Conservation (phyloP, 2,888 invertebrate genomes). For the Parapristionchus giblindavisi region DNA sequence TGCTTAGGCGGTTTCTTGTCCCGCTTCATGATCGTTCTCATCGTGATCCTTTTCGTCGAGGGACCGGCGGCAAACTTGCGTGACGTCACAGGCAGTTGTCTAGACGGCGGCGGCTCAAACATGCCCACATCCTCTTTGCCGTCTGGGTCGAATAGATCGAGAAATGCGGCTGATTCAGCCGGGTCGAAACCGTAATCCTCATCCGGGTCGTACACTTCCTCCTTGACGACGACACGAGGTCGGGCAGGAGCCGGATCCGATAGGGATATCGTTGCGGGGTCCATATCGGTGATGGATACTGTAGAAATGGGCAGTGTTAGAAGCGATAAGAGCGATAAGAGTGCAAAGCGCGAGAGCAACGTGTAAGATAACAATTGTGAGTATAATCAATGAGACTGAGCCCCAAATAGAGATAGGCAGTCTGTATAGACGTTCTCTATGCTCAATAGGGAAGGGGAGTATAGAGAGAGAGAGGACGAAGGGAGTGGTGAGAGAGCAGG, state of each 20-base stretch:
- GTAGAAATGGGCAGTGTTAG: background rate
- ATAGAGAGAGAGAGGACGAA: background rate
- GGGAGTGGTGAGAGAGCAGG: too few relatives aligned
- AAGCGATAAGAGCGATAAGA: background rate
- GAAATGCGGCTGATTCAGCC: background rate
- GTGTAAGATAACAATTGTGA: background rate
- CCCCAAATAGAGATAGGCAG: background rate
- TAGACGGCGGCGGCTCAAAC: too few relatives aligned
- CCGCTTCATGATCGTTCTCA: background rate
- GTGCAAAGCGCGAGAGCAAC: background rate
- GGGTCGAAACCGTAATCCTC: conserved; percentile 15
- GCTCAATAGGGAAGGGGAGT: background rate
- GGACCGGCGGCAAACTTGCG: too few relatives aligned
- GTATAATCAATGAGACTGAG: background rate
- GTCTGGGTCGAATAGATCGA: too few relatives aligned
- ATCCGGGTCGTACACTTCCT: conserved; percentile 9
- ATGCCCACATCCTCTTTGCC: too few relatives aligned
- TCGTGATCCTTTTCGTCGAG: background rate
- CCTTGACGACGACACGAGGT: background rate
- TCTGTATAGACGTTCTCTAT: too few relatives aligned
- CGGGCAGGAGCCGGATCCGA: background rate
- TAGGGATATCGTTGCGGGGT: conserved; percentile 27
- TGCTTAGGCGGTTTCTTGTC: too few relatives aligned
- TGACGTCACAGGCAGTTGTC: too few relatives aligned
- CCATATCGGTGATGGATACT: conserved; percentile 5